These are phyloP conservation scores for Thamnophis elegans DNA, from an alignment of 2,797 vertebrate species.

Conservation along the genomic window DNA sequence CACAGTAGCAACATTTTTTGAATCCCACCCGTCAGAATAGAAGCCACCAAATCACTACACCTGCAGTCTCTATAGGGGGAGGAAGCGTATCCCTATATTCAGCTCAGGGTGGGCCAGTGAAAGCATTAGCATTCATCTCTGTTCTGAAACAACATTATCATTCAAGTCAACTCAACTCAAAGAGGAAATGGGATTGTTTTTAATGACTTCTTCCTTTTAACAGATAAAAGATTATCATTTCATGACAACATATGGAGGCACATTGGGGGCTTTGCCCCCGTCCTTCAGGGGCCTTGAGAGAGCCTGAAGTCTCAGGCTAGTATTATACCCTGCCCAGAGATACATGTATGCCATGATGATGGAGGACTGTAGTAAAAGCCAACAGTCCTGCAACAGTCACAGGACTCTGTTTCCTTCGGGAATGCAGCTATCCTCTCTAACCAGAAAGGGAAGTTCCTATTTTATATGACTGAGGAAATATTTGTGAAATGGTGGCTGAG, in stretches of 20 bases:
- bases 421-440: background rate
- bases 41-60: background rate
- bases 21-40: background rate
- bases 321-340: background rate
- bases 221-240: background rate
- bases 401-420: background rate
- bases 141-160: background rate
- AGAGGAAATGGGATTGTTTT: background rate
- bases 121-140: background rate
- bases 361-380: background rate
- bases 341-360: background rate
- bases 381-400: background rate
- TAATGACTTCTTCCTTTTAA: background rate
- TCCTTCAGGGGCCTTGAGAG: background rate
- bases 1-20: no score
- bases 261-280: background rate
- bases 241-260: background rate
- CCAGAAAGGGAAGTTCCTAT: background rate
- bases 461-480: background rate
- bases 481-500: background rate
- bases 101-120: background rate
- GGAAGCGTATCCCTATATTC: background rate
- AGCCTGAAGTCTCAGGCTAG: background rate
- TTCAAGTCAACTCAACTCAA: background rate
- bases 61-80: background rate